Percentiles rank a stretch among this genome's conserved stretches.
Evolutionary conservation across 2,113 vertebrate species (phyloP).

Genomic region (Ageneiosus marmoratus): DNA sequence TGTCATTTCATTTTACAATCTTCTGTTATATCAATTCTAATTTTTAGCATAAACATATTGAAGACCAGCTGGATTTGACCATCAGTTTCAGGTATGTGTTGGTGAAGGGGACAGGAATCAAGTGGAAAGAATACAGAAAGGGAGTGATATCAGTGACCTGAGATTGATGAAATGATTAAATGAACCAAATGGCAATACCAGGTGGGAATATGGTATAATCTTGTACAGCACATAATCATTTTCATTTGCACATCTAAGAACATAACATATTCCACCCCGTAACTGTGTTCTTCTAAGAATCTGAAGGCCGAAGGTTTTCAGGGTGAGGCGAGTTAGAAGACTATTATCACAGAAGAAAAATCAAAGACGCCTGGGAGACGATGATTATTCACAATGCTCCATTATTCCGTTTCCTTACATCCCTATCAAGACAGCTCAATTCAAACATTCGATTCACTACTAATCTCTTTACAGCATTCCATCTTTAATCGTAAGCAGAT

Average conservation of each 20-base stretch:
- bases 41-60: neutral
- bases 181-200: neutral
- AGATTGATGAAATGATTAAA: neutral
- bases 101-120: neutral
- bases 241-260: slow-evolving; percentile 12
- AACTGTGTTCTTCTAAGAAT: neutral
- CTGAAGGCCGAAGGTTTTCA: neutral
- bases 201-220: neutral
- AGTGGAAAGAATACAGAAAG: neutral
- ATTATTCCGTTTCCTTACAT: neutral
- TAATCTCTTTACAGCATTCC: neutral
- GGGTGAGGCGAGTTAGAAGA: neutral
- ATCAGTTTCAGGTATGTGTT: neutral
- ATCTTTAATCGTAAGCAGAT: slow-evolving; percentile 8
- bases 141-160: neutral
- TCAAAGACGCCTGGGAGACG: neutral
- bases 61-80: neutral
- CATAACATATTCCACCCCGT: neutral
- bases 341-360: neutral
- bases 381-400: neutral
- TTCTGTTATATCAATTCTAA: neutral
- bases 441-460: neutral
- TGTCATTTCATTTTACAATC: neutral
- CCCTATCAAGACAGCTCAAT: neutral
- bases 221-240: neutral